These are phyloP conservation scores for Gymnarchus niloticus DNA, from an alignment of 2,113 vertebrate genomes.

Conservation along the genomic window DNA sequence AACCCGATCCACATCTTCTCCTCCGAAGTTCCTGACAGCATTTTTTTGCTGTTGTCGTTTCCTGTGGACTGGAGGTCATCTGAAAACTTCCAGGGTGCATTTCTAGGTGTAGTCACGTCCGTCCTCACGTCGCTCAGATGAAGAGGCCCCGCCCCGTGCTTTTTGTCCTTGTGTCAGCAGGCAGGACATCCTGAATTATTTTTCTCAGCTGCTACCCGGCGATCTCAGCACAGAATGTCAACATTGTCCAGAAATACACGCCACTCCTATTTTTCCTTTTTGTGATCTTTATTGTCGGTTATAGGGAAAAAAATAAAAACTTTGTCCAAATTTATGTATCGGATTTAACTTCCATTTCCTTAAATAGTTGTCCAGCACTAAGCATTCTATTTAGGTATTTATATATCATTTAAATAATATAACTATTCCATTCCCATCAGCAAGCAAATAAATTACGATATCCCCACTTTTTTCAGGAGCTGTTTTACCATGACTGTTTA, in stretches of 20 bases:
- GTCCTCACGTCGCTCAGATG: constrained; percentile 60
- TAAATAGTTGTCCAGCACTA: neutral
- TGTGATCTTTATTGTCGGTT: constrained; percentile 1
- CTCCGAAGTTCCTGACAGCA: constrained; percentile 44
- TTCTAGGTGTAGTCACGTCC: constrained; percentile 60
- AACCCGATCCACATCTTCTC: constrained; percentile 23
- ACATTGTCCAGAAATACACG: neutral
- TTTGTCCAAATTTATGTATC: neutral
- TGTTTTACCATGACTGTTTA: neutral
- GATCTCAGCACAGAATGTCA: neutral
- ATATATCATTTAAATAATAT: neutral
- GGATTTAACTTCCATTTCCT: neutral
- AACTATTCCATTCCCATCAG: neutral
- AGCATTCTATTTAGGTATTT: neutral
- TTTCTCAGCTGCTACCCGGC: constrained; percentile 12
- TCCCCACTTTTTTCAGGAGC: neutral
- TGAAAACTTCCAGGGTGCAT: constrained; percentile 64
- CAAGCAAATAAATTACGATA: neutral
- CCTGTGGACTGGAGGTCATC: constrained; percentile 60
- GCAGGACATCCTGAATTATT: constrained; percentile 11
- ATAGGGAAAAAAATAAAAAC: neutral
- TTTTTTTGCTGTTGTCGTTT: constrained; percentile 31
- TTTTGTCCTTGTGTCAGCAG: constrained; percentile 30
- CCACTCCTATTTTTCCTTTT: neutral
- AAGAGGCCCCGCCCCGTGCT: constrained; percentile 45